phyloP scores from a whole-genome alignment of 1,140 invertebrate genomes.

The Drosophila sp. region DNA sequence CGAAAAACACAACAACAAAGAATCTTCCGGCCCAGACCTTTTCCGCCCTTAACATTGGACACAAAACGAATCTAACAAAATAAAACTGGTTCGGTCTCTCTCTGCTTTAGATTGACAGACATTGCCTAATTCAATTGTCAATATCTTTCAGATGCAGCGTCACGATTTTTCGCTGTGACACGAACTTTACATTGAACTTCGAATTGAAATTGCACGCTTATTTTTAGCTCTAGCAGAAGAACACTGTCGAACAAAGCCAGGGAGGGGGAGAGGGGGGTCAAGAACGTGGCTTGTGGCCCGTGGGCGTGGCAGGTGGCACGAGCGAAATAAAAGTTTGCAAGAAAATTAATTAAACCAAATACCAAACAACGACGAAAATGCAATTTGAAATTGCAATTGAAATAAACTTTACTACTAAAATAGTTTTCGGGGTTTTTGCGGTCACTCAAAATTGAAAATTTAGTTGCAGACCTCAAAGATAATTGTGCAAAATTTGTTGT shows the following conservation, averaged over 20 bases:
- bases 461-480: background rate
- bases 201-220: constrained; percentile 51
- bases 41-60: constrained; percentile 21
- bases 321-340: constrained; percentile 11
- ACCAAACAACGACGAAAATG: constrained; percentile 4
- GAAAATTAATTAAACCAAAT: constrained; percentile 9
- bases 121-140: constrained; percentile 72
- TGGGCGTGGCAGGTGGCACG: constrained; percentile 33
- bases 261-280: background rate
- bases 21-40: constrained; percentile 7
- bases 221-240: background rate
- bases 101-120: constrained; percentile 35
- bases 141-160: constrained; percentile 67
- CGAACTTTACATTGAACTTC: constrained; percentile 55
- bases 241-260: background rate
- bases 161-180: constrained; percentile 52
- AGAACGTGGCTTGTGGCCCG: background rate
- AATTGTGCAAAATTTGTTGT: background rate
- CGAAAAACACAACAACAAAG: constrained; percentile 5
- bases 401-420: background rate
- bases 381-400: constrained; percentile 7
- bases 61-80: background rate
- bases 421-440: background rate
- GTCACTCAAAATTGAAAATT: constrained; percentile 1
- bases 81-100: constrained; percentile 2